A percentile compares a stretch with the other conserved stretches of the same genome.
Evolutionary conservation across 1,140 invertebrate species (phyloP).

Genomic region (Prorops nasuta): DNA sequence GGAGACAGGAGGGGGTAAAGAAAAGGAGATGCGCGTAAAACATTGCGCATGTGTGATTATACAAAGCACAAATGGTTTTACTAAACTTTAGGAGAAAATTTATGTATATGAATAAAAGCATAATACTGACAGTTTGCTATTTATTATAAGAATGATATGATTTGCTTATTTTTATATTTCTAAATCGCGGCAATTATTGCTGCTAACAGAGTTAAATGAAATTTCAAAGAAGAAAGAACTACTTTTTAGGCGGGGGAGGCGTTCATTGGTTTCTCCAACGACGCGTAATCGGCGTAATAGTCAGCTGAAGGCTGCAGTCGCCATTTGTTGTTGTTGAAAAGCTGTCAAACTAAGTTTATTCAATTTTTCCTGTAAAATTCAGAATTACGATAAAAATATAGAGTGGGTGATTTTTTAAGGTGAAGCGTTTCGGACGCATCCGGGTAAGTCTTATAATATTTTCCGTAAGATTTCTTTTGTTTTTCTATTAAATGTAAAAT

Average conservation of each 20-base stretch:
- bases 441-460: constrained; percentile 36
- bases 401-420: constrained; percentile 42
- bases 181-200: too few relatives aligned
- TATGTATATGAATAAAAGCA: too few relatives aligned
- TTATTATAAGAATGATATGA: too few relatives aligned
- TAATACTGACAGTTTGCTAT: too few relatives aligned
- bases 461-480: not conserved
- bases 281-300: constrained; percentile 22
- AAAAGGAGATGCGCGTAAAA: too few relatives aligned
- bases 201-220: too few relatives aligned
- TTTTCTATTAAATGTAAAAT: too few relatives aligned
- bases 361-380: constrained; percentile 27
- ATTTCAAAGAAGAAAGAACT: constrained; percentile 3
- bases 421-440: constrained; percentile 49
- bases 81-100: too few relatives aligned
- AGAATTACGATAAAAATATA: constrained; percentile 25
- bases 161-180: too few relatives aligned
- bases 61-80: too few relatives aligned
- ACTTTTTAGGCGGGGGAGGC: constrained; percentile 14
- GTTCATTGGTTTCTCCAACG: constrained; percentile 6
- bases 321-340: constrained; percentile 35
- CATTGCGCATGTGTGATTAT: too few relatives aligned
- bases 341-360: constrained; percentile 33
- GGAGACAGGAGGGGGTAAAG: too few relatives aligned
- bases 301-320: constrained; percentile 34